Evolutionary conservation across 2,888 invertebrate genomes (phyloP).

Genomic region (Autographa gamma): DNA sequence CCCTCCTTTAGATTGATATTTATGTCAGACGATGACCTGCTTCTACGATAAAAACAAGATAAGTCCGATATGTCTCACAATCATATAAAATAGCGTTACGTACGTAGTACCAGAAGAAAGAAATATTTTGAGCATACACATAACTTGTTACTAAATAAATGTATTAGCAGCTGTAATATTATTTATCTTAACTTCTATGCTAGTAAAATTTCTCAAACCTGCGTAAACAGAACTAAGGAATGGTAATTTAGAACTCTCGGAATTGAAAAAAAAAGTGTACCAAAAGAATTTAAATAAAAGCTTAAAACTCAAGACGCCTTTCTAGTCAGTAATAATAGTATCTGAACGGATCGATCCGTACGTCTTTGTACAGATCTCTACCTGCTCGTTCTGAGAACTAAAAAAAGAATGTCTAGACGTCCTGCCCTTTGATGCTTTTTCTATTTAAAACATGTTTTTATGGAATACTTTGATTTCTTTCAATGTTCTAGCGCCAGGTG

Average conservation of each 20-base stretch:
- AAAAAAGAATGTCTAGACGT: constrained; percentile 86
- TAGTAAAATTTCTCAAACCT: neutral
- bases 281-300: constrained; percentile 44
- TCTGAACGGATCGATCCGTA: constrained; percentile 46
- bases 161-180: neutral
- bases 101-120: neutral
- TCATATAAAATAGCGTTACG: no score
- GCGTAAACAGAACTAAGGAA: neutral
- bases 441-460: constrained; percentile 83
- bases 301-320: constrained; percentile 47
- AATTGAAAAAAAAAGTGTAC: constrained; percentile 14
- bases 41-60: constrained; percentile 39
- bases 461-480: constrained; percentile 77
- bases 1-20: constrained; percentile 18
- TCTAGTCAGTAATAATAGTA: constrained; percentile 57
- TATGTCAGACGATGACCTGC: constrained; percentile 52
- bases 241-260: neutral
- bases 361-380: constrained; percentile 73
- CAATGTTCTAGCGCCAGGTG: constrained; percentile 81
- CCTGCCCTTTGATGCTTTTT: constrained; percentile 84
- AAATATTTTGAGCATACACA: neutral
- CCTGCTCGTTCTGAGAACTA: constrained; percentile 82
- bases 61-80: neutral
- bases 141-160: neutral
- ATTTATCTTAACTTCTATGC: no score